Base-by-base conservation (phyloP, 1,140 invertebrate genomes). In the Ceratoteleas bidentatus region DNA sequence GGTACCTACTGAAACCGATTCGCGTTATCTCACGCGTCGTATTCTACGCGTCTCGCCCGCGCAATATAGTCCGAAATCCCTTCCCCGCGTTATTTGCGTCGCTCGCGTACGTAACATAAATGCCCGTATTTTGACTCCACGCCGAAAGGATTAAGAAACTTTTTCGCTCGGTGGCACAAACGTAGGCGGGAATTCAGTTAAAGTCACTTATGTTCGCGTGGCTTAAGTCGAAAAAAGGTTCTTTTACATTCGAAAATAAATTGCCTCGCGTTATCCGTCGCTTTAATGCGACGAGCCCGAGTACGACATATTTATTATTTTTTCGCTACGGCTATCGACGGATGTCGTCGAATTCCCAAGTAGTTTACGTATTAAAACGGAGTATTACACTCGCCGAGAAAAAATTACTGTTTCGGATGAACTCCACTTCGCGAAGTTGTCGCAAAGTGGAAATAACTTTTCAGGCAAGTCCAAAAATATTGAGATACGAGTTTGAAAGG, bases 71-170 rank as follows among this genome's bases (percentile, higher is more conserved):
- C 40, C 15, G 34, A 16, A 40, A 49, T 45, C 58, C 34, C 47
- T n/a, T 34, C 45, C 13, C 13, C 53, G 32, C 13, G 32, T 38
- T 16, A 43, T 61, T 61, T 61, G 49, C 47, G 34, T 43, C 58
- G 14, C 53, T 2, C 16, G 10, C 34, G 61, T 58, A 65, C 32
- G 13, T 56, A 54, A 40, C 34, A 65, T 74, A 74, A 74, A 74
- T 74, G 61, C 6, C 36, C 40, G 53, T 58, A 74, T 74, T 74
- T 74, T 74, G 61, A 74, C 61, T 74, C 60, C 47, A 52, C 54
- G 34, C 40, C 53, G 43, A 43, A 65, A 58, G 70, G 61, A 75
- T 66, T 75, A 75, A 75, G 72, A 66, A 75, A 75, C 62, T 75
- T 75, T 75, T 75, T 75, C 53, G 15, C 32, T 66, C 15, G 16